phyloP scores from a whole-genome alignment of 2,797 vertebrate species.

The Neopelma chrysocephalum region DNA sequence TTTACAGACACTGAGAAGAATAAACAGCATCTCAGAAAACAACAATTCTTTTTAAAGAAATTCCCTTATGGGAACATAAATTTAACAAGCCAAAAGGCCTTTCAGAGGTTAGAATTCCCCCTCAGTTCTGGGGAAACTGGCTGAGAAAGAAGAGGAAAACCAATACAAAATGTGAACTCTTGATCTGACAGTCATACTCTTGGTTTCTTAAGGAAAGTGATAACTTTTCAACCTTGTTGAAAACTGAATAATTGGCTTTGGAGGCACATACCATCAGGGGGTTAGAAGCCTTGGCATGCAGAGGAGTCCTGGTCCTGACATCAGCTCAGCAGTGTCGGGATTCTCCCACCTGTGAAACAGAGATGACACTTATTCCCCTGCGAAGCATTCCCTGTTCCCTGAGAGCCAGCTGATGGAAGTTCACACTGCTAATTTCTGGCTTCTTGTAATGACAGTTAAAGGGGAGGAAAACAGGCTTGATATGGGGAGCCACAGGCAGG shows the following conservation, averaged over 20 bases:
- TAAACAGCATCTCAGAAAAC: conserved; percentile 25
- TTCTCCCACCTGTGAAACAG: background rate
- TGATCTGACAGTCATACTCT: background rate
- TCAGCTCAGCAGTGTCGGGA: background rate
- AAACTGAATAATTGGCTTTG: background rate
- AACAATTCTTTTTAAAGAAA: conserved; percentile 12
- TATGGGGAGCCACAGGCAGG: background rate
- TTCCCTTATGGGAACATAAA: conserved; percentile 9
- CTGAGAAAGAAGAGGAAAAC: background rate
- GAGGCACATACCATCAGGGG: background rate
- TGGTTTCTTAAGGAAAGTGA: background rate
- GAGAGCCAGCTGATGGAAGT: fast-evolving
- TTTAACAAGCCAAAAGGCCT: background rate
- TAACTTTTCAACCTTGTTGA: background rate
- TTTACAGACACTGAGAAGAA: conserved; percentile 33
- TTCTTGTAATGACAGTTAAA: background rate
- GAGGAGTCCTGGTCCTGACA: background rate
- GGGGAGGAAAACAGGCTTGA: background rate
- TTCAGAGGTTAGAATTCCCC: background rate
- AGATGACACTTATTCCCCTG: background rate
- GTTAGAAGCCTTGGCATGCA: background rate
- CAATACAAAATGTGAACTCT: background rate
- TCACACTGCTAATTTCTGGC: background rate
- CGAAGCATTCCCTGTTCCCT: background rate
- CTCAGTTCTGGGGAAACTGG: background rate